A percentile compares a stretch with the other conserved stretches of the same genome.
phyloP scores from a whole-genome alignment of 2,797 vertebrate genomes.

The Microhierax caerulescens region DNA sequence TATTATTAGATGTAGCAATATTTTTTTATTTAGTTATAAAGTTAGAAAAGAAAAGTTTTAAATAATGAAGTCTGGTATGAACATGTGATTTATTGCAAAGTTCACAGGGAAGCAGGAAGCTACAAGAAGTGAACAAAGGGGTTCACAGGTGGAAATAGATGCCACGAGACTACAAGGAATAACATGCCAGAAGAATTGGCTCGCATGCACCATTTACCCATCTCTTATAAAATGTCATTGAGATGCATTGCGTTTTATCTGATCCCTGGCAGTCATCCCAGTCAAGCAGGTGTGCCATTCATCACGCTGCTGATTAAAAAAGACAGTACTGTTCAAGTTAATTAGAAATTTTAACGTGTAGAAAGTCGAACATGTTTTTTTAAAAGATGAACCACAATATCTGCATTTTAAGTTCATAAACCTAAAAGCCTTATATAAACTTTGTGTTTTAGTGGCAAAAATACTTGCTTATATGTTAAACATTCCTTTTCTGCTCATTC shows the following conservation, averaged over 20 bases:
- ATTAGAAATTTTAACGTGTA: constrained; percentile 24
- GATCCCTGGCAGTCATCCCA: constrained; percentile 53
- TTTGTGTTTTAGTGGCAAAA: background rate
- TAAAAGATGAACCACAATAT: background rate
- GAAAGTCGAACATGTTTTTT: background rate
- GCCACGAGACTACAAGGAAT: background rate
- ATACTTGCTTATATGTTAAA: background rate
- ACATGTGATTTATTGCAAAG: background rate
- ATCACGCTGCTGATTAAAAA: background rate
- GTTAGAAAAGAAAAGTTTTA: background rate
- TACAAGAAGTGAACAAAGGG: background rate
- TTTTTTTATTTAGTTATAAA: background rate
- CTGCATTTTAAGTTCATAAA: constrained; percentile 5
- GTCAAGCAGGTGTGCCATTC: constrained; percentile 57
- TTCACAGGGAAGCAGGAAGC: background rate
- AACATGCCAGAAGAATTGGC: background rate
- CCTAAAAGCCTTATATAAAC: background rate
- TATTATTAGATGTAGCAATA: background rate
- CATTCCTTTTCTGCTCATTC: background rate
- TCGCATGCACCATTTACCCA: constrained; percentile 8
- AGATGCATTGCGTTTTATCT: constrained; percentile 40
- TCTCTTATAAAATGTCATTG: constrained; percentile 15
- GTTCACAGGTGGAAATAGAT: background rate
- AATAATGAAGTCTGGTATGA: background rate
- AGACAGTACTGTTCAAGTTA: constrained; percentile 5